These are phyloP conservation scores for Origma solitaria DNA, from an alignment of 2,113 vertebrate genomes.

Conservation along the genomic window DNA sequence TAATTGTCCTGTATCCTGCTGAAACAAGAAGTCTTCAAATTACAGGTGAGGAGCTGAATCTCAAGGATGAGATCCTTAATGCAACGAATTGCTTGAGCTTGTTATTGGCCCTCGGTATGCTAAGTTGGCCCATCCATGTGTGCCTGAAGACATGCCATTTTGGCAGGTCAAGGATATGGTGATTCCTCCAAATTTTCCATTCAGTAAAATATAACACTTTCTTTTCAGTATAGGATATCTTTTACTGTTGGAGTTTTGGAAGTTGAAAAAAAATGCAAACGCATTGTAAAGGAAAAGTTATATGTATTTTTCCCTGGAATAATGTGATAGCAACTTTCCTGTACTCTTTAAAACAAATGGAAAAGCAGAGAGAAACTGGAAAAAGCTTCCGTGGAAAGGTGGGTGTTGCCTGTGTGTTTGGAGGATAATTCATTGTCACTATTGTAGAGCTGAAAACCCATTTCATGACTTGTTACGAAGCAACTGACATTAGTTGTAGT, in stretches of 20 bases:
- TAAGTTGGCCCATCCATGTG: not conserved
- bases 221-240: not conserved
- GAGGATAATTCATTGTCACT: not conserved
- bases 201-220: not conserved
- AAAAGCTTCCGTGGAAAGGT: not conserved
- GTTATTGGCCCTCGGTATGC: not conserved
- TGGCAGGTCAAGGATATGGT: not conserved
- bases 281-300: not conserved
- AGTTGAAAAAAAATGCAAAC: not conserved
- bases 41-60: not conserved
- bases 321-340: conserved; percentile 6
- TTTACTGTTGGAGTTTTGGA: not conserved
- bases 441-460: not conserved
- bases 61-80: not conserved
- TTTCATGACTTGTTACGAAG: not conserved
- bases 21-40: not conserved
- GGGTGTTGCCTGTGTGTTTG: not conserved
- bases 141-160: not conserved
- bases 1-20: not conserved
- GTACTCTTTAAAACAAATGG: not conserved
- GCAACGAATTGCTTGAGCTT: not conserved
- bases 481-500: not conserved
- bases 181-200: not conserved
- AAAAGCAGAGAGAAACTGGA: conserved; percentile 18
- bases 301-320: conserved; percentile 10